A percentile compares a stretch with the other conserved stretches of the same genome.
Conservation (phyloP, 2,888 invertebrate species). For the Dynastes tityus region DNA sequence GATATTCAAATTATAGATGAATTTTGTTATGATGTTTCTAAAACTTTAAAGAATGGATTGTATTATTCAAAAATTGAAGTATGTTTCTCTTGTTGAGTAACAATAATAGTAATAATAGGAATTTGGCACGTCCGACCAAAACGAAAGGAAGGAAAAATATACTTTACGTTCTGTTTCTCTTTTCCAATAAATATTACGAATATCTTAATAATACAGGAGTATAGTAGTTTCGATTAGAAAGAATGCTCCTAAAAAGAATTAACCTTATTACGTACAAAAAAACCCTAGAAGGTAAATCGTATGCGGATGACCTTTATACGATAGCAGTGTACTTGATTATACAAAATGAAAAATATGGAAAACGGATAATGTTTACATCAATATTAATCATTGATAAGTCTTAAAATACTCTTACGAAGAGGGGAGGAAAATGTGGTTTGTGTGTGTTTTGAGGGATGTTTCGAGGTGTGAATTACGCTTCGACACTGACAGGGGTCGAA, state of each 20-base stretch:
- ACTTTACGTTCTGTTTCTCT: background rate
- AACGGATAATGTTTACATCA: constrained; percentile 47
- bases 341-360: constrained; percentile 28
- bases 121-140: constrained; percentile 48
- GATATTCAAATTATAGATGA: constrained; percentile 36
- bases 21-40: background rate
- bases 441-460: constrained; percentile 7
- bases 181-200: constrained; percentile 50
- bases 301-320: background rate
- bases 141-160: background rate
- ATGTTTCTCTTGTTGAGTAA: background rate
- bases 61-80: no score
- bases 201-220: constrained; percentile 43
- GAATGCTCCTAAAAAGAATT: background rate
- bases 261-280: constrained; percentile 10
- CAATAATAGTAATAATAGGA: constrained; percentile 2
- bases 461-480: constrained; percentile 67
- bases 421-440: background rate
- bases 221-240: constrained; percentile 13
- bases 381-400: constrained; percentile 44
- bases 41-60: no score
- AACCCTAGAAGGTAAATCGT: background rate
- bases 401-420: constrained; percentile 28
- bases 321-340: background rate
- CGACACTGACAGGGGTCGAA: constrained; percentile 71